Conservation (phyloP, 1,140 invertebrate genomes). For the Aporrectodea caliginosa region DNA sequence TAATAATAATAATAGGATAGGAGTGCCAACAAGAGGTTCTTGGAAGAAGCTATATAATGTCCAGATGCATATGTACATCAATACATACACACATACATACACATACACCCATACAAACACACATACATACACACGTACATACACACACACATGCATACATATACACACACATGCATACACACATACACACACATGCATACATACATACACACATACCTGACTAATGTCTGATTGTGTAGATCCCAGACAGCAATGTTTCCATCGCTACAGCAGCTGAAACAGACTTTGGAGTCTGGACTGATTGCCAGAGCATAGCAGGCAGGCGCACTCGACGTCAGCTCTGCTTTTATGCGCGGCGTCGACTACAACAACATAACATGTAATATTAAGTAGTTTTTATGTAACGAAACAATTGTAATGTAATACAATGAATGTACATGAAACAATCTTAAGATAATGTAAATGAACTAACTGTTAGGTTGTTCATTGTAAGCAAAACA, state of each 20-base stretch:
- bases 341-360: conserved; percentile 76
- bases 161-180: neutral
- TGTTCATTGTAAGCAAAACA: no score
- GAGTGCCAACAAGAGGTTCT: neutral
- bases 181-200: neutral
- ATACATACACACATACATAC: no score
- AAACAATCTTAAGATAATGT: no score
- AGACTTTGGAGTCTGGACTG: conserved; percentile 91
- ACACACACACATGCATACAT: neutral
- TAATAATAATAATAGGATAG: neutral
- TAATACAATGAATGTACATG: no score
- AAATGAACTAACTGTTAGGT: no score
- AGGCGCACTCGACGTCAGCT: conserved; percentile 88
- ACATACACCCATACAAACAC: no score
- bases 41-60: neutral
- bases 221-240: conserved; percentile 83
- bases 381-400: no score
- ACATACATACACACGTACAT: neutral
- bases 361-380: no score
- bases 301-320: conserved; percentile 98
- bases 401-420: no score
- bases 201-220: conserved; percentile 54
- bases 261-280: conserved; percentile 93
- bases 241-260: conserved; percentile 97
- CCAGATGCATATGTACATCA: no score